phyloP scores from a whole-genome alignment of 2,888 invertebrate genomes.

The Cylindroiulus punctatus region DNA sequence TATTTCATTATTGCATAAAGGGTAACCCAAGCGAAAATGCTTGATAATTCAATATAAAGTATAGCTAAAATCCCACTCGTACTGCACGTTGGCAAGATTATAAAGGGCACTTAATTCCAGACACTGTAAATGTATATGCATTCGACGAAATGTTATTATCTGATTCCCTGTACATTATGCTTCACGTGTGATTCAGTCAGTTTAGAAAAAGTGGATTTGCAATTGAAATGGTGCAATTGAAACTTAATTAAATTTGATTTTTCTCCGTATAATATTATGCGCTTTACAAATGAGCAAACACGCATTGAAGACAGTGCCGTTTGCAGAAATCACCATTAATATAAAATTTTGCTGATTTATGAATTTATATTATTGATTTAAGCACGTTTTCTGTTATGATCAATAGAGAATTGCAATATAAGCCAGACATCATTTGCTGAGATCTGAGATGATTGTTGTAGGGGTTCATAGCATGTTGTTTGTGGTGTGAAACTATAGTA shows the following conservation, averaged over 20 bases:
- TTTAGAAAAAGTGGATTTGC: neutral
- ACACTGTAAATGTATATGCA: neutral
- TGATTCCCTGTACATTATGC: neutral
- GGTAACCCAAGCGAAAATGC: conserved; percentile 27
- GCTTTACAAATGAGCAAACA: too few relatives aligned
- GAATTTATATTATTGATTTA: too few relatives aligned
- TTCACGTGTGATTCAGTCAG: neutral
- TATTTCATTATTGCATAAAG: conserved; percentile 20
- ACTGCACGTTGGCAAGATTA: neutral
- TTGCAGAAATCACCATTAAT: too few relatives aligned
- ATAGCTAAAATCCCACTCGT: neutral
- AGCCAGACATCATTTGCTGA: too few relatives aligned
- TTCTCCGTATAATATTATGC: neutral
- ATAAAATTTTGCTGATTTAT: too few relatives aligned
- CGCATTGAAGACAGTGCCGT: too few relatives aligned
- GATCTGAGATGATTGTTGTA: too few relatives aligned
- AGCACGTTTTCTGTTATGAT: too few relatives aligned
- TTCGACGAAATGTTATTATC: neutral
- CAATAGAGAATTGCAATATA: too few relatives aligned
- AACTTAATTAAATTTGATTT: neutral
- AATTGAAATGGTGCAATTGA: neutral
- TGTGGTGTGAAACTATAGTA: too few relatives aligned
- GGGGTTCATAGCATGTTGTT: too few relatives aligned
- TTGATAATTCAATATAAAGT: conserved; percentile 8
- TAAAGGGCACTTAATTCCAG: conserved; percentile 16